Base-by-base conservation (phyloP, 2,888 invertebrate species). In the Watsonalla binaria region DNA sequence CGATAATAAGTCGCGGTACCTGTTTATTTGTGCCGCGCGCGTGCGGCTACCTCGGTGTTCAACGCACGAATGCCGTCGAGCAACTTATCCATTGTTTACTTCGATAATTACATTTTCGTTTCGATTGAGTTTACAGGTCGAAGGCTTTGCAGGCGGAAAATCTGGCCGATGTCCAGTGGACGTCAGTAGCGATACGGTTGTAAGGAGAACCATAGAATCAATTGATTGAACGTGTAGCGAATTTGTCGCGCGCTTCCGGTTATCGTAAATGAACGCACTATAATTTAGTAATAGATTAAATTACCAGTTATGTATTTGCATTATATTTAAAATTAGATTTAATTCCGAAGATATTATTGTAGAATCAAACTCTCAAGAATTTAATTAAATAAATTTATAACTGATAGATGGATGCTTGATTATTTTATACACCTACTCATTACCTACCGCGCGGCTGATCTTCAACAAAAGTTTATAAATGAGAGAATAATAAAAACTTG, bases 51-150 rank as follows among this genome's bases (percentile, higher is more conserved):
- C 80, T 75, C 88, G 84, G 76, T 71, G 84, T 74, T 76, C 84
- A 74, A 78, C 82, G 80, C 85, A 78, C 87, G 90, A 89, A 86
- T 90, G 90, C 82, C 81, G 82, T 62, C 72, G 72, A 72, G 74
- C 76, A 68, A 65, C 72, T 76, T 76, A 71, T 75, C 78, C 77
- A 86, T 89, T 90, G 90, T 90, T 90, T 90, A 89, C 89, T 76
- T 74, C 84, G 78, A 80, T 85, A 85, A 89, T 87, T 85, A 86
- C 82, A 81, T 84, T 88, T 87, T 84, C 79, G 76, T 81, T 84
- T 78, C 83, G 85, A 86, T 87, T 83, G 84, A 83, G 82, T 86
- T 88, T 81, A 76, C 84, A 75, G 82, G 80, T 80, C 79, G 84
- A 83, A 89, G 87, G 86, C 83, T 87, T 67, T 56, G 71, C 64